Percentiles rank a stretch among this genome's conserved stretches.
Evolutionary conservation across 2,888 invertebrate genomes (phyloP).

Genomic region (Napeogenes inachia): DNA sequence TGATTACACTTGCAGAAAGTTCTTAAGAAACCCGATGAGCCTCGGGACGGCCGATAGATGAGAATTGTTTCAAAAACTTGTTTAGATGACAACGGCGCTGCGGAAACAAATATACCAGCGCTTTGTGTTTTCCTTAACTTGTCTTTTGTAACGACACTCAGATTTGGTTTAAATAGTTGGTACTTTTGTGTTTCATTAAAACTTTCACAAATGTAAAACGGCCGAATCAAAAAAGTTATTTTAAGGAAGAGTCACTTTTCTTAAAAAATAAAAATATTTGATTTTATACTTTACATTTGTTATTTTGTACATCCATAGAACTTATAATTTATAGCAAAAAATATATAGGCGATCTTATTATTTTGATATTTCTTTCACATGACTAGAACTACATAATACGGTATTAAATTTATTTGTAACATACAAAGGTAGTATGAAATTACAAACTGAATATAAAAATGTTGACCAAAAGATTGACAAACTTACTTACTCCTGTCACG

Average conservation of each 20-base stretch:
- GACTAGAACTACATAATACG: not conserved
- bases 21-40: constrained; percentile 46
- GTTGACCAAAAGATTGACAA: constrained; percentile 1
- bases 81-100: constrained; percentile 33
- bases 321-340: too few relatives aligned
- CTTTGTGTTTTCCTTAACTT: constrained; percentile 5
- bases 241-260: not conserved
- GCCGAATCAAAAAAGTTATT: not conserved
- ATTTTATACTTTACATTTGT: too few relatives aligned
- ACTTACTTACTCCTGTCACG: constrained; percentile 25
- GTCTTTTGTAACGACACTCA: not conserved
- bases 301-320: too few relatives aligned
- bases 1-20: constrained; percentile 59
- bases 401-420: not conserved
- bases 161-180: not conserved
- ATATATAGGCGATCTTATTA: too few relatives aligned
- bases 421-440: not conserved
- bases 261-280: too few relatives aligned
- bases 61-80: constrained; percentile 52
- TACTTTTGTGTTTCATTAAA: constrained; percentile 1
- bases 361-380: too few relatives aligned
- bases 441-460: not conserved
- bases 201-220: not conserved
- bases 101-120: constrained; percentile 7
- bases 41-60: constrained; percentile 45